Evolutionary conservation across 2,113 vertebrate species (phyloP).

Genomic region (Leptobrachium ailaonicum): DNA sequence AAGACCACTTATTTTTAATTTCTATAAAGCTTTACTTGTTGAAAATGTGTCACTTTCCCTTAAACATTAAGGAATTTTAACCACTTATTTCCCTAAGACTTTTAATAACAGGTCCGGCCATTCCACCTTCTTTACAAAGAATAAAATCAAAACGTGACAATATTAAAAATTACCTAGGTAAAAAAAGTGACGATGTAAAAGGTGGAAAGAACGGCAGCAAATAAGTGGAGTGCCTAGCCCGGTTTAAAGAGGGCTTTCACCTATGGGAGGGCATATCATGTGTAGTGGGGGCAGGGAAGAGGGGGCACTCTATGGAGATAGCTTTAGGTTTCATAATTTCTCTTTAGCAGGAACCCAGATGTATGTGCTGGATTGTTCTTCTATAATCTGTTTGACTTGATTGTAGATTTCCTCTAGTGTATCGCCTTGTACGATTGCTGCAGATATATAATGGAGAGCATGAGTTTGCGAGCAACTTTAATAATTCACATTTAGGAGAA

Average conservation of each 20-base stretch:
- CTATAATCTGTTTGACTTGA: constrained; percentile 95
- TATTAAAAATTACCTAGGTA: constrained; percentile 59
- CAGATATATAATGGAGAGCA: background rate
- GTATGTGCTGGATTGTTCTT: constrained; percentile 91
- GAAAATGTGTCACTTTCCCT: constrained; percentile 87
- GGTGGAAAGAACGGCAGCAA: constrained; percentile 59
- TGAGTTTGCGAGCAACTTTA: background rate
- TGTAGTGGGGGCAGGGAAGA: constrained; percentile 29
- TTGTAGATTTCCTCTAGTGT: constrained; percentile 97
- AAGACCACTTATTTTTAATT: constrained; percentile 76
- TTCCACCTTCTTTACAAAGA: constrained; percentile 67
- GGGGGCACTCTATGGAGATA: constrained; percentile 43
- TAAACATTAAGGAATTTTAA: constrained; percentile 98
- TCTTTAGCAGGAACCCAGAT: constrained; percentile 98
- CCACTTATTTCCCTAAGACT: constrained; percentile 78
- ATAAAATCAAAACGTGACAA: constrained; percentile 62
- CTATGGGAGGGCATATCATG: constrained; percentile 1
- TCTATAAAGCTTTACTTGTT: constrained; percentile 88
- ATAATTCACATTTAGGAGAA: no score
- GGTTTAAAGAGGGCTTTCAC: constrained; percentile 33
- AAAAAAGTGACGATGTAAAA: constrained; percentile 66
- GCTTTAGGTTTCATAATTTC: constrained; percentile 83
- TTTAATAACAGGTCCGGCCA: constrained; percentile 80
- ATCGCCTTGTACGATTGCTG: constrained; percentile 91
- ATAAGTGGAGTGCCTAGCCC: constrained; percentile 59